Conservation (phyloP, 2,797 vertebrate genomes). For the Tympanoctomys barrerae region DNA sequence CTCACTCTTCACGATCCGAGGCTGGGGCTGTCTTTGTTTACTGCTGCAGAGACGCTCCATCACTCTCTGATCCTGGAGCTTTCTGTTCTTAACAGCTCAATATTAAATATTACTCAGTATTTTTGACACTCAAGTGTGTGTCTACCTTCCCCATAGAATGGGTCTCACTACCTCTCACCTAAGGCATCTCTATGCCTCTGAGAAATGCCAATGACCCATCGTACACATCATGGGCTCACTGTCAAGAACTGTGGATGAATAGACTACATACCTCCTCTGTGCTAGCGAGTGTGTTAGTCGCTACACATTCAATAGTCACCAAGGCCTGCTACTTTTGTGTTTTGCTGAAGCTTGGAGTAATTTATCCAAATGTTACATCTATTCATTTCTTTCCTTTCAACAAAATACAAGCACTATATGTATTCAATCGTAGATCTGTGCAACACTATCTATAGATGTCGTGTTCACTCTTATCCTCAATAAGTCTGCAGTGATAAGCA, state of each 20-base stretch:
- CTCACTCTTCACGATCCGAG: not conserved
- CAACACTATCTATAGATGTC: not conserved
- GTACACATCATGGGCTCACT: not conserved
- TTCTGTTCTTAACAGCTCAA: not conserved
- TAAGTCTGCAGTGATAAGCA: not conserved
- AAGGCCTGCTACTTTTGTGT: not conserved
- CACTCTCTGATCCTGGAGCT: too few relatives aligned
- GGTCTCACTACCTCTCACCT: not conserved
- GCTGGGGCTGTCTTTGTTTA: too few relatives aligned
- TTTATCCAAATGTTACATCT: not conserved
- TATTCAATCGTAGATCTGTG: not conserved
- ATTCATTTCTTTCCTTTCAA: not conserved
- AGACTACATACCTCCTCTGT: not conserved
- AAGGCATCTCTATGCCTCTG: not conserved
- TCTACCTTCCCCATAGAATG: not conserved
- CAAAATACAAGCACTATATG: not conserved
- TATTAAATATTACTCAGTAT: not conserved
- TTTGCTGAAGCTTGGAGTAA: not conserved
- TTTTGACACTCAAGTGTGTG: not conserved
- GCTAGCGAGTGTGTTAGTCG: not conserved
- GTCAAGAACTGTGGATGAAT: not conserved
- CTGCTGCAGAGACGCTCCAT: not conserved
- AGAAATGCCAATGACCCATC: not conserved
- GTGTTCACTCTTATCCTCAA: not conserved
- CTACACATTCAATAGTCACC: not conserved